Percentiles rank a stretch among this genome's conserved stretches.
Evolutionary conservation across 2,888 invertebrate genomes (phyloP).

Genomic region (Kuschelorhynchus macadamiae): DNA sequence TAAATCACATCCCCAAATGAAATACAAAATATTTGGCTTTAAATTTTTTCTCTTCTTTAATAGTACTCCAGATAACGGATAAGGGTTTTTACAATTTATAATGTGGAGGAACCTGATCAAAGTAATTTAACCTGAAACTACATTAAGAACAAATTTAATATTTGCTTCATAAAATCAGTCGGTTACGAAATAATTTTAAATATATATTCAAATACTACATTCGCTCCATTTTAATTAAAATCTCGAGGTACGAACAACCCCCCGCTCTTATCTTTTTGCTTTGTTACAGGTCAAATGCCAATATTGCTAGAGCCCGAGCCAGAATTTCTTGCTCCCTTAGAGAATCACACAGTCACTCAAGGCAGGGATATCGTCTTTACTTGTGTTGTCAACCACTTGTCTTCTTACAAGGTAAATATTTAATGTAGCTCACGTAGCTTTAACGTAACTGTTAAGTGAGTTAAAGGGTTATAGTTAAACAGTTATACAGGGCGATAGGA

Average conservation of each 20-base stretch:
- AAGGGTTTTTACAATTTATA: no score
- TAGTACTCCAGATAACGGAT: no score
- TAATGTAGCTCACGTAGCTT: slow-evolving; percentile 28
- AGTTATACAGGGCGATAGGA: no score
- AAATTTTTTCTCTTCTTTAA: no score
- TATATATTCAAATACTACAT: slow-evolving; percentile 31
- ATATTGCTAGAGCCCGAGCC: slow-evolving; percentile 79
- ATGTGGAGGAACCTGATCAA: no score
- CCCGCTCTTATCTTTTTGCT: slow-evolving; percentile 48
- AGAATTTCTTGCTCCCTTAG: slow-evolving; percentile 86
- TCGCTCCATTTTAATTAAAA: slow-evolving; percentile 48
- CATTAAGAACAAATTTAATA: no score
- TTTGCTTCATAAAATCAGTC: no score
- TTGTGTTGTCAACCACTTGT: slow-evolving; percentile 91
- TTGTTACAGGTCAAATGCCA: slow-evolving; percentile 79
- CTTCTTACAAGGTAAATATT: slow-evolving; percentile 82
- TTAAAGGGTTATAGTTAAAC: no score
- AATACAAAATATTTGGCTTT: not conserved
- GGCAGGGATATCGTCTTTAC: slow-evolving; percentile 91
- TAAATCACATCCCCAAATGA: not conserved
- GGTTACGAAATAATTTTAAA: slow-evolving; percentile 20
- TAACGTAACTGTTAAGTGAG: slow-evolving; percentile 16
- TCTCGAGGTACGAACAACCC: slow-evolving; percentile 39
- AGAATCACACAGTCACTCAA: slow-evolving; percentile 89
- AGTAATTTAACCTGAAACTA: no score